Evolutionary conservation across 2,888 invertebrate genomes (phyloP).

Genomic region (Allygus modestus): DNA sequence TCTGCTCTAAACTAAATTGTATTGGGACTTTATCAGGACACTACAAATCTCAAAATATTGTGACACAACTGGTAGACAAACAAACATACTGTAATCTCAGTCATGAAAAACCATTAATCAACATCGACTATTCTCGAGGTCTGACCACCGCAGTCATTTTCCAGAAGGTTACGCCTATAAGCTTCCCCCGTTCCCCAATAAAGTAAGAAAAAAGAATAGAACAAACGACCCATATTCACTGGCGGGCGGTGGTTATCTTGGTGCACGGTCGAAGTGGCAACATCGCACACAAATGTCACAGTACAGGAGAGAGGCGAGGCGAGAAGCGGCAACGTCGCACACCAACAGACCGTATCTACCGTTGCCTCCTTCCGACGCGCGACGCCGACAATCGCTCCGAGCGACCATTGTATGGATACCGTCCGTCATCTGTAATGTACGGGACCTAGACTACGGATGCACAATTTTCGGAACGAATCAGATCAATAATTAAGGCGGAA

Average conservation of each 20-base stretch:
- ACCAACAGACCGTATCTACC: constrained; percentile 55
- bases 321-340: constrained; percentile 40
- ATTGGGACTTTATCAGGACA: too few species aligned
- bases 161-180: neutral
- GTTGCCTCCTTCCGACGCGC: constrained; percentile 42
- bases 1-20: too few species aligned
- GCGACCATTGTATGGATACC: neutral
- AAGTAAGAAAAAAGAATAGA: constrained; percentile 5
- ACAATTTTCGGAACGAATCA: too few species aligned
- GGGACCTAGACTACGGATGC: neutral
- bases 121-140: neutral
- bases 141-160: neutral
- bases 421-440: neutral
- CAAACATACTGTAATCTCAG: too few species aligned
- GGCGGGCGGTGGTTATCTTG: constrained; percentile 4
- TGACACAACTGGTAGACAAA: too few species aligned
- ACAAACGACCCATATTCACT: constrained; percentile 19
- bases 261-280: constrained; percentile 28
- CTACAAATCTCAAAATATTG: too few species aligned
- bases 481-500: too few species aligned
- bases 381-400: neutral
- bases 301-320: constrained; percentile 37
- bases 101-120: neutral
- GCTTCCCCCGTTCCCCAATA: neutral
- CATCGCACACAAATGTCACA: constrained; percentile 49